phyloP scores from a whole-genome alignment of 1,140 invertebrate genomes.

The Drosophila orosa region DNA sequence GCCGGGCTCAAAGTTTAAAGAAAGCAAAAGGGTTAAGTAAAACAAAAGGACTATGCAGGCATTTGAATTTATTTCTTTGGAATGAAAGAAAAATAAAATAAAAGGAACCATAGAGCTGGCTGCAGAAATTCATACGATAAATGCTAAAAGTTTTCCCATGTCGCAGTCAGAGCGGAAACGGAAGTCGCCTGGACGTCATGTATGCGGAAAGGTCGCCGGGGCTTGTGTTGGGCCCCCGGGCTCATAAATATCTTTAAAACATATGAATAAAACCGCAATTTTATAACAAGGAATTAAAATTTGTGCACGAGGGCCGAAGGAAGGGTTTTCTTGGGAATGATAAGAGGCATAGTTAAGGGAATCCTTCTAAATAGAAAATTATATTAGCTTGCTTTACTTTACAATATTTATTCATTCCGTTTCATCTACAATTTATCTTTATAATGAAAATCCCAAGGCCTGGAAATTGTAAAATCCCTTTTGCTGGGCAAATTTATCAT shows the following conservation, averaged over 20 bases:
- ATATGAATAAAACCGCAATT: conserved; percentile 38
- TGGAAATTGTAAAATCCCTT: not conserved
- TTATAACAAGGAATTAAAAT: conserved; percentile 8
- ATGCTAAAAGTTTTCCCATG: conserved; percentile 79
- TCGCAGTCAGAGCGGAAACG: conserved; percentile 62
- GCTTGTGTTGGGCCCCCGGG: conserved; percentile 35
- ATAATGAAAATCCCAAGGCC: not conserved
- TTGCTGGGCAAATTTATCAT: conserved; percentile 12
- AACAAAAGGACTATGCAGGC: conserved; percentile 47
- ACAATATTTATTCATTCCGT: not conserved
- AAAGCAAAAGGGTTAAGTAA: conserved; percentile 27
- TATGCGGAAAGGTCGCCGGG: conserved; percentile 59
- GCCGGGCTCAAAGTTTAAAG: conserved; percentile 5
- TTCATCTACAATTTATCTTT: not conserved
- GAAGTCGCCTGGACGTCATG: conserved; percentile 71
- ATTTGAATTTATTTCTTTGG: conserved; percentile 64
- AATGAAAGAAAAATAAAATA: conserved; percentile 12
- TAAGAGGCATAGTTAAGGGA: not conserved
- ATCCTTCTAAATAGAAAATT: not conserved
- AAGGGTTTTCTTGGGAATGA: not conserved
- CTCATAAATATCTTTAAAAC: conserved; percentile 67
- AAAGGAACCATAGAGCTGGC: conserved; percentile 40
- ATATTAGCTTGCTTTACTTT: not conserved
- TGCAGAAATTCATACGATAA: conserved; percentile 50
- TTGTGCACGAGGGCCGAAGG: no score